These are phyloP conservation scores for Chrysomela aeneicollis DNA, from an alignment of 2,888 invertebrate genomes.

Conservation along the genomic window DNA sequence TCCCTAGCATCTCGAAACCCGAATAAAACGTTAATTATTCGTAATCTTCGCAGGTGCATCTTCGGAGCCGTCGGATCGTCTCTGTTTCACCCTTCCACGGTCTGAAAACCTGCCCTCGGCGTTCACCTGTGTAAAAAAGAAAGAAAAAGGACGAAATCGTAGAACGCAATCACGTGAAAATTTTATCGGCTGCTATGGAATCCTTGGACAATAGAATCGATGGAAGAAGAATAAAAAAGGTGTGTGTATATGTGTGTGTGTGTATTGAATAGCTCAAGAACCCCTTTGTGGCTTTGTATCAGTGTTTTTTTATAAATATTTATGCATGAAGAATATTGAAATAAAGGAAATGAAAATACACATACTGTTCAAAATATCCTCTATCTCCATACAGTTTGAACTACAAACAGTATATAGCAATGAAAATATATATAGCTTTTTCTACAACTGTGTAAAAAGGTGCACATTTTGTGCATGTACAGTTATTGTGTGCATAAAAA, in stretches of 20 bases:
- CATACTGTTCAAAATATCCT: no score
- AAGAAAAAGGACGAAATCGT: constrained; percentile 7
- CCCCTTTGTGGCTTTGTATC: neutral
- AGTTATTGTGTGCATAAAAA: no score
- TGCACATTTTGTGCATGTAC: no score
- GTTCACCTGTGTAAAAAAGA: constrained; percentile 26
- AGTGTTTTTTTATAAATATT: neutral
- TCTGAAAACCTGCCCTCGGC: constrained; percentile 21
- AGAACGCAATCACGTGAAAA: constrained; percentile 27
- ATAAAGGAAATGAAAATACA: constrained; percentile 48
- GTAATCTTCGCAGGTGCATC: constrained; percentile 20
- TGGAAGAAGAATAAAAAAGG: constrained; percentile 8
- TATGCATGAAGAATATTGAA: neutral
- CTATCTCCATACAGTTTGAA: no score
- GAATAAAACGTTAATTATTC: constrained; percentile 6
- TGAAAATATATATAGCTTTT: no score
- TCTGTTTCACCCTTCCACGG: constrained; percentile 7
- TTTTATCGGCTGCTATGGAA: constrained; percentile 13
- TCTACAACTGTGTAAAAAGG: no score
- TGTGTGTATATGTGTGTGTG: constrained; percentile 7
- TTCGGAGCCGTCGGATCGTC: neutral
- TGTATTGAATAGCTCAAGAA: constrained; percentile 4
- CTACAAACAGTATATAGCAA: no score
- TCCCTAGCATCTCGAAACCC: neutral
- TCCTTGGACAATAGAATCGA: neutral